Evolutionary conservation across 2,797 vertebrate genomes (phyloP).

Genomic region (Pseudomugil tenellus): DNA sequence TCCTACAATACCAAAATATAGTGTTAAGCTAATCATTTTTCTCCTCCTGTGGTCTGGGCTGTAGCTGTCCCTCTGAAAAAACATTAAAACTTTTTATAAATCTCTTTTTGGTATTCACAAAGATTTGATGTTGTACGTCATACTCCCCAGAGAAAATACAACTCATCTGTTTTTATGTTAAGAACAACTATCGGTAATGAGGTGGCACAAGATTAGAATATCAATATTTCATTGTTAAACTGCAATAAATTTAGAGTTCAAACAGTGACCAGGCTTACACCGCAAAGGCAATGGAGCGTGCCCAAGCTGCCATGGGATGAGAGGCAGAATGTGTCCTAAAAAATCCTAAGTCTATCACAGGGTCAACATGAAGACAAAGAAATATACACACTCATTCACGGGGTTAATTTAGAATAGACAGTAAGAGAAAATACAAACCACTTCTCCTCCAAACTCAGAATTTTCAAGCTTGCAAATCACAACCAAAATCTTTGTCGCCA

Average conservation of each 20-base stretch:
- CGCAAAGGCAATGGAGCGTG: too few relatives aligned
- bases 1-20: neutral
- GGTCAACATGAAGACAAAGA: too few relatives aligned
- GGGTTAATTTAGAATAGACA: neutral
- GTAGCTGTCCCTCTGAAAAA: neutral
- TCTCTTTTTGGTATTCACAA: neutral
- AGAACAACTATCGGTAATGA: neutral
- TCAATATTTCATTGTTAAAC: too few relatives aligned
- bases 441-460: neutral
- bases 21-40: slow-evolving; percentile 10
- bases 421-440: too few relatives aligned
- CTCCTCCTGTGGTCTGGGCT: neutral
- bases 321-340: too few relatives aligned
- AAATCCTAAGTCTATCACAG: too few relatives aligned
- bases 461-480: neutral
- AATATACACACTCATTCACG: neutral
- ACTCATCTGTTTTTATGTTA: neutral
- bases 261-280: too few relatives aligned
- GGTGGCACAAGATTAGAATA: too few relatives aligned
- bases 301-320: too few relatives aligned
- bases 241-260: too few relatives aligned
- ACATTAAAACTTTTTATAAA: slow-evolving; percentile 2
- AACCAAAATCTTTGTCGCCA: slow-evolving; percentile 34
- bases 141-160: neutral
- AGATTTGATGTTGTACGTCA: neutral